Evolutionary conservation across 2,113 vertebrate genomes (phyloP).

Genomic region (Hymenochirus boettgeri): DNA sequence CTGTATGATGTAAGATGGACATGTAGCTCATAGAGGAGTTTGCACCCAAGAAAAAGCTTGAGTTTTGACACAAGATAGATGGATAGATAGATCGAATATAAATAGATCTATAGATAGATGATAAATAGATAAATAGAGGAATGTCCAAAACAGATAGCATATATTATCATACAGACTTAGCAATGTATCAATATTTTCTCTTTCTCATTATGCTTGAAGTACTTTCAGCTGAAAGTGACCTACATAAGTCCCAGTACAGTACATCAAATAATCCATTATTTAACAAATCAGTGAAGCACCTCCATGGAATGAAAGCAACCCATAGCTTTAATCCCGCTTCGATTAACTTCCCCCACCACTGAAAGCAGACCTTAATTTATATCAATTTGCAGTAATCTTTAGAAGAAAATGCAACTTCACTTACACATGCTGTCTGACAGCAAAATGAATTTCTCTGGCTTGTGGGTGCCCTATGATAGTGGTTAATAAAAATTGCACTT

Average conservation of each 20-base stretch:
- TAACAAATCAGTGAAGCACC: conserved; percentile 65
- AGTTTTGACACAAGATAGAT: no score
- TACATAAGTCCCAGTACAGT: conserved; percentile 54
- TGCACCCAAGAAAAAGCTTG: no score
- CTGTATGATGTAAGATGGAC: no score
- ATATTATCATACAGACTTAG: conserved; percentile 40
- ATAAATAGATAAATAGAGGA: background rate
- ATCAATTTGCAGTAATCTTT: conserved; percentile 74
- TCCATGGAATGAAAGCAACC: conserved; percentile 62
- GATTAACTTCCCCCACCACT: conserved; percentile 74
- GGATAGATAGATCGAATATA: no score
- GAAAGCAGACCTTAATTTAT: conserved; percentile 80
- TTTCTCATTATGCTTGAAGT: conserved; percentile 48
- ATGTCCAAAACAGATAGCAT: conserved; percentile 2
- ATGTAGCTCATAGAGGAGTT: no score
- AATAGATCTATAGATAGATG: no score
- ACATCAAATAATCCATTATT: conserved; percentile 62
- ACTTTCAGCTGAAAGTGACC: conserved; percentile 56
- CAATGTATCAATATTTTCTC: conserved; percentile 36
- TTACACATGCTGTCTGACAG: conserved; percentile 58
- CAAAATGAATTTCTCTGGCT: conserved; percentile 60
- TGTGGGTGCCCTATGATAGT: conserved; percentile 56
- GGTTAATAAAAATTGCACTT: conserved; percentile 65
- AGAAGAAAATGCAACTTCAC: conserved; percentile 61
- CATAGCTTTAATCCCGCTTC: conserved; percentile 64